Conservation (phyloP, 2,888 invertebrate species). For the Pocota personata region DNA sequence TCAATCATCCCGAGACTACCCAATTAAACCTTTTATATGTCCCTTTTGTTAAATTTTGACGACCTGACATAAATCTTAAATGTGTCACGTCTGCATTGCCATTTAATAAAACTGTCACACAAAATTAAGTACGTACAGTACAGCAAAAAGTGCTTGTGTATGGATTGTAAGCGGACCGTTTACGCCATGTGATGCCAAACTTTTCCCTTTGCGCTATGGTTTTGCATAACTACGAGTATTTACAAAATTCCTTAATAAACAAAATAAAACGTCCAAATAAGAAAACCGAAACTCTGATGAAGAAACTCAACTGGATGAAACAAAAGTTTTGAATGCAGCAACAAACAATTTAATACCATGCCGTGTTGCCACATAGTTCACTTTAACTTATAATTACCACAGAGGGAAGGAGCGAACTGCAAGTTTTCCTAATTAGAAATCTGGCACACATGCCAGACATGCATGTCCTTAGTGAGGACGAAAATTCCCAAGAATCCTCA, state of each 20-base stretch:
- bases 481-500: background rate
- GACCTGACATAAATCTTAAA: no score
- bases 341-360: conserved; percentile 61
- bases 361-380: conserved; percentile 60
- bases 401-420: conserved; percentile 59
- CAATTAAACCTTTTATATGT: no score
- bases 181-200: conserved; percentile 1
- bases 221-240: conserved; percentile 66
- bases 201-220: conserved; percentile 29
- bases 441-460: conserved; percentile 66
- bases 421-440: conserved; percentile 70
- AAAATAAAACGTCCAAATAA: background rate
- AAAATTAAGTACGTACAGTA: conserved; percentile 10
- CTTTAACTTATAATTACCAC: conserved; percentile 70
- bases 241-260: conserved; percentile 36
- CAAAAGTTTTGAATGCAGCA: conserved; percentile 44
- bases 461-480: background rate
- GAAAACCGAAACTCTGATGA: conserved; percentile 32
- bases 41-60: no score
- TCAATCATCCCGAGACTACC: no score
- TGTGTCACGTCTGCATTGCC: no score
- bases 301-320: background rate
- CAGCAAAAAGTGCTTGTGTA: background rate
- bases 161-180: conserved; percentile 6
- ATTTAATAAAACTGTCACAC: conserved; percentile 18